Percentiles rank a stretch among this genome's conserved stretches.
Conservation (phyloP, 2,797 vertebrate genomes). For the Propithecus perrieri region DNA sequence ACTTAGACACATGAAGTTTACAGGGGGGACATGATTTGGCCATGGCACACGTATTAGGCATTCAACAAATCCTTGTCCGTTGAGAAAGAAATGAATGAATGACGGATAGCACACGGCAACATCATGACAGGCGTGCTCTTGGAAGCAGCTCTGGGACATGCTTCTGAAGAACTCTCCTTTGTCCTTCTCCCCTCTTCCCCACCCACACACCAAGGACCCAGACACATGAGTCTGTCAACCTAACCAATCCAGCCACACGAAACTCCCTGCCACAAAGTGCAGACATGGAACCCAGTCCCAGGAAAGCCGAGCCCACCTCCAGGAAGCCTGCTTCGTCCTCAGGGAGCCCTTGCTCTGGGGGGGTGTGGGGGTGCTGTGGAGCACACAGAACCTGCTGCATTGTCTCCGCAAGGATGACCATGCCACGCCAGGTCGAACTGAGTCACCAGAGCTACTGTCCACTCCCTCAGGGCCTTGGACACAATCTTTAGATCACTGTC, state of each 20-base stretch:
- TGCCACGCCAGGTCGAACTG: background rate
- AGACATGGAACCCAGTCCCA: background rate
- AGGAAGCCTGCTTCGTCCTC: background rate
- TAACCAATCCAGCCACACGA: background rate
- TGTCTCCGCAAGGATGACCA: background rate
- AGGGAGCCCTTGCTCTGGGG: background rate
- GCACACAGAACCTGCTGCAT: background rate
- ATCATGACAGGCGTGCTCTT: accelerated
- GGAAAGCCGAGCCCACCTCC: background rate
- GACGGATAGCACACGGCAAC: background rate
- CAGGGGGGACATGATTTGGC: background rate
- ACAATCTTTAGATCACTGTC: background rate
- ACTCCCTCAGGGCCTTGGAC: background rate
- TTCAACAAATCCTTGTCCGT: background rate
- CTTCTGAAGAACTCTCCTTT: background rate
- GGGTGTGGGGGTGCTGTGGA: background rate
- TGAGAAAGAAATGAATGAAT: background rate
- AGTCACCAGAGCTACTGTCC: background rate
- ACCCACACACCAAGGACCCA: background rate
- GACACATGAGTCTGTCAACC: background rate
- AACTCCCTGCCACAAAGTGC: background rate
- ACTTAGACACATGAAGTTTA: background rate
- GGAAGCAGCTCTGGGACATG: background rate
- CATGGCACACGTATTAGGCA: background rate
- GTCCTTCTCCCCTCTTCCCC: accelerated